Evolutionary conservation across 1,140 invertebrate genomes (phyloP).

Genomic region (Drosophila guanche): DNA sequence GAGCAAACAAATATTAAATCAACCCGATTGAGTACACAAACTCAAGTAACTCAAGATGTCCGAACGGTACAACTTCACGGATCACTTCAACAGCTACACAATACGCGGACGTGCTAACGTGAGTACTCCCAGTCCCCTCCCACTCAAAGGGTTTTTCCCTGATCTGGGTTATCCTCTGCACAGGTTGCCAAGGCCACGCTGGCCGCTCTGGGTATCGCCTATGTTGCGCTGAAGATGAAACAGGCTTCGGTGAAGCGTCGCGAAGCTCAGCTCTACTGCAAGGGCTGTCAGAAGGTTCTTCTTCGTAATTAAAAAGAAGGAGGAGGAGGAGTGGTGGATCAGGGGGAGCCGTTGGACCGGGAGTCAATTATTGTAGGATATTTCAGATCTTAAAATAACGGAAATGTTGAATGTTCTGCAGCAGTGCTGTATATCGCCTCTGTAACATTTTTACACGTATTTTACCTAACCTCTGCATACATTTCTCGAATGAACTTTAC

Average conservation of each 20-base stretch:
- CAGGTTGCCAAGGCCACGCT: constrained; percentile 86
- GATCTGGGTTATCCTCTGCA: constrained; percentile 73
- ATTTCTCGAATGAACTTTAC: no score
- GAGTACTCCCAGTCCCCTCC: constrained; percentile 9
- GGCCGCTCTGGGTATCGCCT: constrained; percentile 54
- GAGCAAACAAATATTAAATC: no score
- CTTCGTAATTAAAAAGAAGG: neutral
- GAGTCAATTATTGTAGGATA: no score
- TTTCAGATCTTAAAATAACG: no score
- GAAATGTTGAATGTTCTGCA: no score
- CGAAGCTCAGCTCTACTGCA: constrained; percentile 53
- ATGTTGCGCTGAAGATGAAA: constrained; percentile 55
- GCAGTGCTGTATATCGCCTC: no score
- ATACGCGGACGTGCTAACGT: constrained; percentile 67
- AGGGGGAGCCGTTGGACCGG: no score
- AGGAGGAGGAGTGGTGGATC: no score
- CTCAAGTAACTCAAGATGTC: constrained; percentile 19
- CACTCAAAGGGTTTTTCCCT: neutral
- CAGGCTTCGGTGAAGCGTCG: constrained; percentile 47
- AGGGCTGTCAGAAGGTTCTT: constrained; percentile 55
- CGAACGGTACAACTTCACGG: constrained; percentile 45
- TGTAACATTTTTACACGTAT: no score
- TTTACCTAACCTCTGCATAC: no score
- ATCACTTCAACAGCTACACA: constrained; percentile 51
- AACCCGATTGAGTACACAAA: no score